Percentiles rank a stretch among this genome's conserved stretches.
Conservation (phyloP, 2,797 vertebrate species). For the Microctenopoma steveboyesi region DNA sequence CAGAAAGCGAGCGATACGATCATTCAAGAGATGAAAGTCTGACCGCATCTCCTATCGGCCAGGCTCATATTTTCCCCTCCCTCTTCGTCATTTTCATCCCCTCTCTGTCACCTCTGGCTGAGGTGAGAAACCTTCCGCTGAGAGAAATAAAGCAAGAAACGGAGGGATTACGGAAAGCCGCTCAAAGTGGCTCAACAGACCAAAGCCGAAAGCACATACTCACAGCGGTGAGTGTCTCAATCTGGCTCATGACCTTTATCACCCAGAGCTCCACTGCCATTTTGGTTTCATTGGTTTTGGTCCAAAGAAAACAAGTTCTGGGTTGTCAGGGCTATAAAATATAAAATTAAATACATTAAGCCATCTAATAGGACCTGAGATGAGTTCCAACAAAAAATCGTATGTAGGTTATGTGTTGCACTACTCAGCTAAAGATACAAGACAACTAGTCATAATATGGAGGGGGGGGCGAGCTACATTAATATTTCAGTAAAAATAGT, state of each 20-base stretch:
- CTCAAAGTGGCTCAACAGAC: constrained; percentile 66
- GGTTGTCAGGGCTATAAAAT: constrained; percentile 17
- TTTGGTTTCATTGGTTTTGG: constrained; percentile 61
- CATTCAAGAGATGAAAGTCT: constrained; percentile 31
- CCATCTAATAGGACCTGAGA: neutral
- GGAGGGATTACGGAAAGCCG: constrained; percentile 69
- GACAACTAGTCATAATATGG: too few species aligned
- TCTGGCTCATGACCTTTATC: constrained; percentile 64
- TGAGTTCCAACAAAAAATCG: too few species aligned
- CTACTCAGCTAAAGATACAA: too few species aligned
- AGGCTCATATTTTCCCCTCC: constrained; percentile 41
- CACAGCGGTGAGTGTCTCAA: constrained; percentile 42
- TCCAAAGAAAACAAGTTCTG: constrained; percentile 25
- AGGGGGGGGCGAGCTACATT: too few species aligned
- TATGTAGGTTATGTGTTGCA: too few species aligned
- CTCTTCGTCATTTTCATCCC: constrained; percentile 44
- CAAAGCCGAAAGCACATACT: constrained; percentile 52
- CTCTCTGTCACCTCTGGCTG: constrained; percentile 58
- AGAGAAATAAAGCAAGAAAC: constrained; percentile 68
- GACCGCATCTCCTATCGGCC: constrained; percentile 44
- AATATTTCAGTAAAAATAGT: too few species aligned
- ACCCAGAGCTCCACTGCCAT: constrained; percentile 36
- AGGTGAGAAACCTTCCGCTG: constrained; percentile 64
- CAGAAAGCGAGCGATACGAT: constrained; percentile 24
- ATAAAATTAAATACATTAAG: constrained; percentile 20